phyloP scores from a whole-genome alignment of 1,140 invertebrate genomes.

The Hyphantria cunea region DNA sequence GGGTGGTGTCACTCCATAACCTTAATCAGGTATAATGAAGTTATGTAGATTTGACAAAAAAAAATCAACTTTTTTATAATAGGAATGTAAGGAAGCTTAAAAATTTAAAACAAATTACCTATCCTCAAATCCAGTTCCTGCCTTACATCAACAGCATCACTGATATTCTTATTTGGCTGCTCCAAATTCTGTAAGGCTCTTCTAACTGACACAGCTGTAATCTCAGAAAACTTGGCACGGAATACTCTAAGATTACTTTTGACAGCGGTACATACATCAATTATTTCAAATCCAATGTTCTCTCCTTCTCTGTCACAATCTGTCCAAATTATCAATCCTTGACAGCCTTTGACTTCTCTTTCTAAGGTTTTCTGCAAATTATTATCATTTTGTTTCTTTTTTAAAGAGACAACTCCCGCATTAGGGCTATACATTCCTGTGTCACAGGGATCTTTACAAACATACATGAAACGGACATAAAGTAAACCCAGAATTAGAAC shows the following conservation, averaged over 20 bases:
- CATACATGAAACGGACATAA: no score
- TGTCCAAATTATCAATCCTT: constrained; percentile 98
- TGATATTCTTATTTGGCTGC: constrained; percentile 91
- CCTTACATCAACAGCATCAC: constrained; percentile 97
- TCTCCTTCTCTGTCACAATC: constrained; percentile 99
- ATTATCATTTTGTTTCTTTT: neutral
- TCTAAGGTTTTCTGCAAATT: constrained; percentile 89
- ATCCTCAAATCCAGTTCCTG: constrained; percentile 98
- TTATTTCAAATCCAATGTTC: constrained; percentile 99
- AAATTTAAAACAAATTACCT: constrained; percentile 84
- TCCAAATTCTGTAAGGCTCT: constrained; percentile 91
- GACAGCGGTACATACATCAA: constrained; percentile 92
- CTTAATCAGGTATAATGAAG: no score
- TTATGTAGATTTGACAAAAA: no score
- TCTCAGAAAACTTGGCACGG: constrained; percentile 98
- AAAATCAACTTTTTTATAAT: no score
- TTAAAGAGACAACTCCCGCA: no score
- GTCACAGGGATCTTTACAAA: no score
- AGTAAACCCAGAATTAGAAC: no score
- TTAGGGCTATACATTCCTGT: no score
- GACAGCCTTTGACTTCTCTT: constrained; percentile 89
- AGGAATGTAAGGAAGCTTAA: no score
- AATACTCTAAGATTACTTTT: constrained; percentile 90
- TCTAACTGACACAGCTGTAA: constrained; percentile 91
- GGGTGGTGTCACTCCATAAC: no score